Base-by-base conservation (phyloP, 2,113 vertebrate species). In the Paratilapia polleni region DNA sequence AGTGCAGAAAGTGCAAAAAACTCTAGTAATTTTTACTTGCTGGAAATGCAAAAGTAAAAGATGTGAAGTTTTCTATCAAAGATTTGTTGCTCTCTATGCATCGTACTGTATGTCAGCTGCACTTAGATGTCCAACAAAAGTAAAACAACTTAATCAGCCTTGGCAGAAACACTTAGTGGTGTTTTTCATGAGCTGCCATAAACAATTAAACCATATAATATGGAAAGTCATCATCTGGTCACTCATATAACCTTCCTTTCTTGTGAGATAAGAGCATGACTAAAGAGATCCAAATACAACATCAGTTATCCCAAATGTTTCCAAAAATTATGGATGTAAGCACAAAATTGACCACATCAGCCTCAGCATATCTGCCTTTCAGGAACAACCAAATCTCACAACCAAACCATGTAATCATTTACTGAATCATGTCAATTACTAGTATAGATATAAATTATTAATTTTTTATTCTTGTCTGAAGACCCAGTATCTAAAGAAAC, bases 131-230 rank as follows among this genome's bases (percentile, higher is more conserved):
- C 13, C 60, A 83, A 78, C 90, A 87, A 87, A 89, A 84, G 56
- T 57, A 60, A 73, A 94, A 87, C 34, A 54, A 85, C 78, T 85
- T 86, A 66, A 92, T 94, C 87, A 89, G 68, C 87, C 83, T 85
- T 88, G 89, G 74, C 56, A 4, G 86, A 80, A 83, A 91, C 54
- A 77, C 78, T 89, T 80, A 90, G 70, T 77, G 60, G 58, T 76
- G 52, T 76, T 78, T 89, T 90, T 86, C 78, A 90, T 26, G 79
- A 80, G 79, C 79, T 84, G 84, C 61, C 88, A 87, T 80, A 89
- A 83, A 83, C 84, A 93, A 89, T 90, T 73, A 91, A 91, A 79
- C 47, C 57, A 57, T 78, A 63, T 82, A 58, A 91, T 91, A 86
- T 89, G 80, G 70, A 83, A 88, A 80, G 78, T 38, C 64, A 91